These are phyloP conservation scores for Molorchus minor DNA, from an alignment of 2,888 invertebrate genomes.

Conservation along the genomic window DNA sequence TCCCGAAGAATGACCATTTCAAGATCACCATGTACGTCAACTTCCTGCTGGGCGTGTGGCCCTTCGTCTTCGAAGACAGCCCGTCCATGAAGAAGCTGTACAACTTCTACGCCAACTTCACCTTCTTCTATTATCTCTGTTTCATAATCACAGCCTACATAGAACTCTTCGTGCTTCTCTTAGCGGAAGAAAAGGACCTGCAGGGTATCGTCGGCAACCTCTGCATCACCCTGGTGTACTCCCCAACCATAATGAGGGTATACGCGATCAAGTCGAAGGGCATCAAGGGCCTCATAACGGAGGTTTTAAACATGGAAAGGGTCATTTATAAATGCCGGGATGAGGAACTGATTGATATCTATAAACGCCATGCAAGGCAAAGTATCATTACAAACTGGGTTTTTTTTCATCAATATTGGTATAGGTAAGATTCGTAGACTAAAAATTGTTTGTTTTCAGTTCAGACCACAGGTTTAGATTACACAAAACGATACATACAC, in stretches of 20 bases:
- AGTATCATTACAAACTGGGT: conserved; percentile 25
- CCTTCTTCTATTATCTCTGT: conserved; percentile 30
- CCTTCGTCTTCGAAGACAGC: conserved; percentile 35
- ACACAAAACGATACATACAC: too few relatives aligned
- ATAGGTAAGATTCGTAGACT: too few relatives aligned
- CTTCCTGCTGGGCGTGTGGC: conserved; percentile 35
- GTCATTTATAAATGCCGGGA: conserved; percentile 24
- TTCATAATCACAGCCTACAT: too few relatives aligned
- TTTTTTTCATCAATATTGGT: conserved; percentile 2
- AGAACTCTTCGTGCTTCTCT: conserved; percentile 29
- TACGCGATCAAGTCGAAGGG: conserved; percentile 26
- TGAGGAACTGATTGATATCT: conserved; percentile 28
- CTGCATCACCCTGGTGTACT: conserved; percentile 36
- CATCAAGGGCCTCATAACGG: conserved; percentile 30
- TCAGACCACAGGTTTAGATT: too few relatives aligned
- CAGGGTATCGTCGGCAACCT: conserved; percentile 37
- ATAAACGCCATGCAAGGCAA: conserved; percentile 23
- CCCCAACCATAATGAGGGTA: conserved; percentile 29
- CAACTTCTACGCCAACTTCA: conserved; percentile 26
- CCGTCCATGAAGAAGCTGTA: conserved; percentile 23
- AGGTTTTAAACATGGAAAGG: conserved; percentile 30
- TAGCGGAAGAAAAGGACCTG: conserved; percentile 26
- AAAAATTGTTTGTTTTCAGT: too few relatives aligned
- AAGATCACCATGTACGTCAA: conserved; percentile 34
- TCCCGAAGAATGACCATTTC: conserved; percentile 33